These are phyloP conservation scores for Sebastes hubbsi DNA, from an alignment of 2,797 vertebrate species.

Conservation along the genomic window DNA sequence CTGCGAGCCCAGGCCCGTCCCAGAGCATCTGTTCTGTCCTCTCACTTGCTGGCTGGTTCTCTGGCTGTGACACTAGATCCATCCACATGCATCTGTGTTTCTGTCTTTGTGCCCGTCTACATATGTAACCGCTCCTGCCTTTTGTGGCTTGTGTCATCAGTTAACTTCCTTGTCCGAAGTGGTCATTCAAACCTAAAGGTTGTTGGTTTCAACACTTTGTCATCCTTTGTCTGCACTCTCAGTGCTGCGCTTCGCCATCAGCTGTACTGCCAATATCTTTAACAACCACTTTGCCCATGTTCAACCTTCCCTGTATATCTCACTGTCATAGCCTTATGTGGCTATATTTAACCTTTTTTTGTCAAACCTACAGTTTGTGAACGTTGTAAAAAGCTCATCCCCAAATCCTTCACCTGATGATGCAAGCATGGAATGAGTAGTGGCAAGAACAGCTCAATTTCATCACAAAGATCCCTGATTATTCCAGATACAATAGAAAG, in stretches of 20 bases:
- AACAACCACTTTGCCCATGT: background rate
- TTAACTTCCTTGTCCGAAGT: conserved; percentile 37
- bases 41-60: conserved; percentile 55
- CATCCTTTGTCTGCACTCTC: background rate
- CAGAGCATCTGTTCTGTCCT: conserved; percentile 65
- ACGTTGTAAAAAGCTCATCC: conserved; percentile 11
- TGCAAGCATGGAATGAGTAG: conserved; percentile 11
- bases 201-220: conserved; percentile 19
- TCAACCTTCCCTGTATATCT: background rate
- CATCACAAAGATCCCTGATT: conserved; percentile 13
- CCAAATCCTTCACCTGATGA: conserved; percentile 36
- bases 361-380: background rate
- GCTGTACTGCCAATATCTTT: background rate
- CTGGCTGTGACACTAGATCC: conserved; percentile 50
- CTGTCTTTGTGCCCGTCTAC: conserved; percentile 52
- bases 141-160: conserved; percentile 24
- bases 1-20: conserved; percentile 41
- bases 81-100: conserved; percentile 25
- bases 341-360: background rate
- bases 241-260: background rate
- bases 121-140: conserved; percentile 43
- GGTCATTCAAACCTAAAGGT: conserved; percentile 29
- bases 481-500: background rate
- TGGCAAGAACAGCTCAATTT: conserved; percentile 4
- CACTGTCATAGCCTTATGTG: background rate